Percentiles rank a stretch among this genome's conserved stretches.
These are phyloP conservation scores for Oryzias dopingdopingensis DNA, from an alignment of 2,797 vertebrate species.

Conservation along the genomic window DNA sequence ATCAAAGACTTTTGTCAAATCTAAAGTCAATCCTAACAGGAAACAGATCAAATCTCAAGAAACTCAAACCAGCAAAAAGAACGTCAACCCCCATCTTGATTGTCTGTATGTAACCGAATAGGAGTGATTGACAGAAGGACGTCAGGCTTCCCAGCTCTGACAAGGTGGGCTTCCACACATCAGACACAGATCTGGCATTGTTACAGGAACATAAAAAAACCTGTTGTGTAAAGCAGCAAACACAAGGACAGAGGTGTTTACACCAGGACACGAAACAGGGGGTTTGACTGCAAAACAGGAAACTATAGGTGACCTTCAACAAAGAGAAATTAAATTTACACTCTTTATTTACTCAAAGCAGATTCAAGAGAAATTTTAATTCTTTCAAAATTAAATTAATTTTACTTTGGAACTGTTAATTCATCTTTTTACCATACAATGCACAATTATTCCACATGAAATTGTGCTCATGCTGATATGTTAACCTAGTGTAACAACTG, in stretches of 20 bases:
- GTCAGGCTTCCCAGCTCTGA: conserved; percentile 16
- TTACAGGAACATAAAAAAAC: conserved; percentile 20
- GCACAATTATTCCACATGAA: no score
- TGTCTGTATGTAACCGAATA: conserved; percentile 33
- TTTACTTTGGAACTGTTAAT: no score
- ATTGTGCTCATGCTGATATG: no score
- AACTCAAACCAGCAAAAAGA: conserved; percentile 17
- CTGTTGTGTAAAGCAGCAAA: conserved; percentile 29
- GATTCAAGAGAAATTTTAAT: no score
- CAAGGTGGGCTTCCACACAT: conserved; percentile 23
- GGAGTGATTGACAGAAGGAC: conserved; percentile 30
- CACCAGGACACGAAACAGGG: conserved; percentile 7
- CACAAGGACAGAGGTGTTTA: conserved; percentile 14
- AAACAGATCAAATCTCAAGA: conserved; percentile 17
- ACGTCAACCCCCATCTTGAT: not conserved
- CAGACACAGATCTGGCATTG: conserved; percentile 37
- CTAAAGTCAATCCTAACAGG: not conserved
- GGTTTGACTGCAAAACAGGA: not conserved
- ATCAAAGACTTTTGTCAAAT: conserved; percentile 1
- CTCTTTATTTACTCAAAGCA: no score
- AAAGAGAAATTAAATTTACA: no score
- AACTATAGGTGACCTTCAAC: not conserved
- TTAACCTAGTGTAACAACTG: no score
- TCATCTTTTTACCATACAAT: no score
- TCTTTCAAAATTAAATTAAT: no score